Conservation (phyloP, 2,113 vertebrate genomes). For the Anthoscopus minutus region DNA sequence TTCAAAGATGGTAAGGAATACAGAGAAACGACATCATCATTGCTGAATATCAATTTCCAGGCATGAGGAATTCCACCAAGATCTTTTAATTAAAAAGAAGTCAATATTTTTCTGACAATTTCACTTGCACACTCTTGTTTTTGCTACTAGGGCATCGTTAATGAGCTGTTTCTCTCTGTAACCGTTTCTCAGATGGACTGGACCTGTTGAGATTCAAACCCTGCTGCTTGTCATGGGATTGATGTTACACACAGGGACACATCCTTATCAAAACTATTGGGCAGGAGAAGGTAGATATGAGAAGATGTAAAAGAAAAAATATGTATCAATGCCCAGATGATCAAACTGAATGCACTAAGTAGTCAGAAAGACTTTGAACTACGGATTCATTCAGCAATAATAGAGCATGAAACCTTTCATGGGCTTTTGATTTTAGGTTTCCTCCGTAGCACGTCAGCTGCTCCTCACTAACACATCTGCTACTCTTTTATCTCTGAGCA, state of each 20-base stretch:
- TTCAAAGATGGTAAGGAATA: slow-evolving; percentile 1
- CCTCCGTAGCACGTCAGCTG: slow-evolving; percentile 67
- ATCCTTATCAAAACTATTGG: not conserved
- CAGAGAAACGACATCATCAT: slow-evolving; percentile 40
- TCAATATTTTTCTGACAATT: slow-evolving; percentile 50
- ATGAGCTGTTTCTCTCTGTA: not conserved
- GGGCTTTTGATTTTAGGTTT: slow-evolving; percentile 77
- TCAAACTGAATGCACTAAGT: slow-evolving; percentile 76
- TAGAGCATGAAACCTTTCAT: slow-evolving; percentile 62
- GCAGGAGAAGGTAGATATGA: slow-evolving; percentile 40
- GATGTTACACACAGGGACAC: not conserved
- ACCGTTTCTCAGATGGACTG: not conserved
- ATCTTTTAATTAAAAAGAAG: not conserved
- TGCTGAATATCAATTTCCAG: slow-evolving; percentile 21
- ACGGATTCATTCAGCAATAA: slow-evolving; percentile 60
- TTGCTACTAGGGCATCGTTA: not conserved
- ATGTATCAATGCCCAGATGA: slow-evolving; percentile 62
- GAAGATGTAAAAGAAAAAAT: slow-evolving; percentile 43
- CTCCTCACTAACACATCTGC: slow-evolving; percentile 71
- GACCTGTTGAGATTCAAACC: slow-evolving; percentile 8
- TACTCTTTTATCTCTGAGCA: slow-evolving; percentile 75
- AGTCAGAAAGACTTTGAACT: slow-evolving; percentile 77
- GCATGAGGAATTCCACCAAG: slow-evolving; percentile 20
- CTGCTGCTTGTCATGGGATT: not conserved
- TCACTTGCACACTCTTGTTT: not conserved